Evolutionary conservation across 1,140 invertebrate species (phyloP), one percentile per base, ranked within the genome.

Genomic region (Platorchestia sp.): DNA sequence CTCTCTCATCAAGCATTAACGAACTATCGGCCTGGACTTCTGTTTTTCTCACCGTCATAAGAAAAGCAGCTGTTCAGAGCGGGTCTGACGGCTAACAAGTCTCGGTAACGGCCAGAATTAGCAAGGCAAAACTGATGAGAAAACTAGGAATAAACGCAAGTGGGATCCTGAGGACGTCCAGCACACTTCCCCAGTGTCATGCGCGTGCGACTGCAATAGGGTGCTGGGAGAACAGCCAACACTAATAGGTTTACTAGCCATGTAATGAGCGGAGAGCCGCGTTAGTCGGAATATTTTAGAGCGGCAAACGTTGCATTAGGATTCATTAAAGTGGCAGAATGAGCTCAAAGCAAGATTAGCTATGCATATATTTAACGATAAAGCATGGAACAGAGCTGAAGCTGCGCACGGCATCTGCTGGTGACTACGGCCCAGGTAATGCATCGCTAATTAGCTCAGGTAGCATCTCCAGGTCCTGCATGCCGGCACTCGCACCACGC

Each of bases 301-400:
- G 36, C 45, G 91, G 19, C 43, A 93, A 93, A 89, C 43, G 87
- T 93, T 45, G 91, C 45, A 93, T 93, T 93, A 93, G 45, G 22
- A 93, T 93, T 93, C 91, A 93, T 93, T 45, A 93, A 19, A 93
- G 91, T 40, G 43, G 91, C 45, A 93, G 10, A 45, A 40, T 93
- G 91, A 93, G 91, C 91, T 93, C 91, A 93, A 45, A 93, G 45
- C 91, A 93, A 93, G 45, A 93, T 93, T 93, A 93, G 91, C 91
- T 45, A 93, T 93, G 91, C 91, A 93, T 93, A 93, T 93, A 93
- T 93, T 93, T 19, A 93, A 93, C 47, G 91, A 93, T 93, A 45
- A 42, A 89, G 87, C 41, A 41, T 44, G 41, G 41, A 41, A 89
- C 41, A 86, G 43, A 89, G 87, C 87, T 89, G 41, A 44, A 89